Percentiles rank a stretch among this genome's conserved stretches.
Conservation (phyloP, 2,797 vertebrate species). For the Eremophila alpestris region DNA sequence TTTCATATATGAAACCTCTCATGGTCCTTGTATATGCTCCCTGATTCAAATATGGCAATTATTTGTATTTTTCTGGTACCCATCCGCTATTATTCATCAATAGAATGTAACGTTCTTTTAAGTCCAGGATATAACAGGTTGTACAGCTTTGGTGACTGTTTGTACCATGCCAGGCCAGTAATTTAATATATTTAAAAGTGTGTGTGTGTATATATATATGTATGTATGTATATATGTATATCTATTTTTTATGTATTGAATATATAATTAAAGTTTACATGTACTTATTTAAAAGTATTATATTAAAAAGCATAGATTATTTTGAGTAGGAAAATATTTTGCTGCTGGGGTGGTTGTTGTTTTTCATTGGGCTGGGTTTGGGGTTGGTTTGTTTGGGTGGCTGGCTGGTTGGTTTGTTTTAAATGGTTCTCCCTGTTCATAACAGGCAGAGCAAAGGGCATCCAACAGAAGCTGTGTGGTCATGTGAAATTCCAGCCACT, state of each 20-base stretch:
- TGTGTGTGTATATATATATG: accelerated
- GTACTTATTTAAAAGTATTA: neutral
- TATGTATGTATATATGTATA: accelerated
- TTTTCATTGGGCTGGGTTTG: neutral
- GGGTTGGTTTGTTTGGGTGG: too few relatives aligned
- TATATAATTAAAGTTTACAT: neutral
- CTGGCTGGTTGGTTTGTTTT: neutral
- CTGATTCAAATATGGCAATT: neutral
- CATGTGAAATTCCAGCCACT: slow-evolving; percentile 80
- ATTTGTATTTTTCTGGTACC: neutral
- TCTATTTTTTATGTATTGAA: neutral
- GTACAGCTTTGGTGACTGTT: neutral
- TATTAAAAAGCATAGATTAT: neutral
- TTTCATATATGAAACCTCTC: neutral
- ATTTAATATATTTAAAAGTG: neutral
- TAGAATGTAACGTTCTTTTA: neutral
- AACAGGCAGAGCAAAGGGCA: slow-evolving; percentile 75
- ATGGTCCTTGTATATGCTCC: neutral
- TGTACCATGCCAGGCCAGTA: neutral
- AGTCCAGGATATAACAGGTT: neutral
- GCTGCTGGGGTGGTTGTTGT: neutral
- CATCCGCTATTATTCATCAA: neutral
- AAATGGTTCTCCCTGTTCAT: neutral
- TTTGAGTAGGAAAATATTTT: neutral
- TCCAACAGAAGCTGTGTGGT: slow-evolving; percentile 80